These are phyloP conservation scores for Balaeniceps rex DNA, from an alignment of 2,113 vertebrate species.

Conservation along the genomic window DNA sequence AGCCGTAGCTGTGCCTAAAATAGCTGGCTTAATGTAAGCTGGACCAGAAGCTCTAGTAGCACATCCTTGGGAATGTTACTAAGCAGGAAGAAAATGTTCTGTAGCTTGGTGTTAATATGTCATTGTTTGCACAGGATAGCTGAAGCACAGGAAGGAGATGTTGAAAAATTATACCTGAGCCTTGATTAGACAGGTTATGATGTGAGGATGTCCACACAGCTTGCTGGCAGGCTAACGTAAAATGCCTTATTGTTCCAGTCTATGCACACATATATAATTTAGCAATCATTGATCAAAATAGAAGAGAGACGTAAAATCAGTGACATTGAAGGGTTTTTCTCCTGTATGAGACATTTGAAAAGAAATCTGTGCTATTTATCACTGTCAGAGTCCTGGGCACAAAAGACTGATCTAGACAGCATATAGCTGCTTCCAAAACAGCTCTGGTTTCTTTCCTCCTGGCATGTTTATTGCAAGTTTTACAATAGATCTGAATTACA, in stretches of 20 bases:
- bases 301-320: constrained; percentile 33
- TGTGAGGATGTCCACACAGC: neutral
- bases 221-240: constrained; percentile 14
- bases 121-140: neutral
- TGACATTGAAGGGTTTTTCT: constrained; percentile 42
- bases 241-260: constrained; percentile 7
- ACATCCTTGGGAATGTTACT: neutral
- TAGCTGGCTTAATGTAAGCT: neutral
- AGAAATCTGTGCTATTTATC: constrained; percentile 27
- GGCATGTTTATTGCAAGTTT: neutral
- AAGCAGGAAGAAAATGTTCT: neutral
- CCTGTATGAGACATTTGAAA: constrained; percentile 40
- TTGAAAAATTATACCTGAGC: neutral
- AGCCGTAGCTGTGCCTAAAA: neutral
- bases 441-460: neutral
- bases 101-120: neutral
- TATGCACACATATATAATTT: constrained; percentile 35
- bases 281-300: constrained; percentile 50
- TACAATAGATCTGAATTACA: neutral
- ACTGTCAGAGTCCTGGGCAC: constrained; percentile 1
- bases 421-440: neutral
- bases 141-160: neutral
- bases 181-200: constrained; percentile 17
- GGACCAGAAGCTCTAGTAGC: neutral
- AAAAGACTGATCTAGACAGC: neutral